Conservation (phyloP, 2,113 vertebrate genomes). For the Neogale vison region DNA sequence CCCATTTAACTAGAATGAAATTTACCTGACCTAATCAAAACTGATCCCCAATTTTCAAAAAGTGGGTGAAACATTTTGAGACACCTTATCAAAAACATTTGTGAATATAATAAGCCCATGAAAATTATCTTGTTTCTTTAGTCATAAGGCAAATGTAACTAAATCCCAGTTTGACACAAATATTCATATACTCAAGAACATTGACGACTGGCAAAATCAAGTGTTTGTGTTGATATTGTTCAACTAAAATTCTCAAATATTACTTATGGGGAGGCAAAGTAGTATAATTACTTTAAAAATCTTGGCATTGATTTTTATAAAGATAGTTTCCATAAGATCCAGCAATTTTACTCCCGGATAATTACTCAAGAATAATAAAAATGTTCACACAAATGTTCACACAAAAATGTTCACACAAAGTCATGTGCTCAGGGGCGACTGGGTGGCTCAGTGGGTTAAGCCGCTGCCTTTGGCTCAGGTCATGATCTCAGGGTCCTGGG, state of each 20-base stretch:
- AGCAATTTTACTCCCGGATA: background rate
- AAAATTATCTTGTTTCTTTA: background rate
- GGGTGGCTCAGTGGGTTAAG: no score
- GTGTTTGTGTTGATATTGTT: background rate
- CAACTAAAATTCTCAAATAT: background rate
- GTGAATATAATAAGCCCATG: background rate
- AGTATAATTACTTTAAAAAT: background rate
- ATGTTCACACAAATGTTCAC: background rate
- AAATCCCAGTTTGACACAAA: background rate
- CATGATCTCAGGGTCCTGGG: no score
- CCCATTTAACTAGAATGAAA: background rate
- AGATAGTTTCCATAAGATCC: background rate
- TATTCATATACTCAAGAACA: background rate
- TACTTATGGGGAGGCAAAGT: no score
- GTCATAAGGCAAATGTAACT: background rate
- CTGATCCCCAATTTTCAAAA: background rate
- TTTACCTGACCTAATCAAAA: background rate
- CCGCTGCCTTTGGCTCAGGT: no score
- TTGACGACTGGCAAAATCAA: background rate
- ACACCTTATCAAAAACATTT: background rate
- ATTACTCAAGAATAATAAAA: background rate
- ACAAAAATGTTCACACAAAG: background rate
- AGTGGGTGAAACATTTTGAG: background rate
- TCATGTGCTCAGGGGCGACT: background rate
- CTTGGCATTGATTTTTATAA: background rate